Base-by-base conservation (phyloP, 2,888 invertebrate genomes). In the Caenorhabditis japonica region DNA sequence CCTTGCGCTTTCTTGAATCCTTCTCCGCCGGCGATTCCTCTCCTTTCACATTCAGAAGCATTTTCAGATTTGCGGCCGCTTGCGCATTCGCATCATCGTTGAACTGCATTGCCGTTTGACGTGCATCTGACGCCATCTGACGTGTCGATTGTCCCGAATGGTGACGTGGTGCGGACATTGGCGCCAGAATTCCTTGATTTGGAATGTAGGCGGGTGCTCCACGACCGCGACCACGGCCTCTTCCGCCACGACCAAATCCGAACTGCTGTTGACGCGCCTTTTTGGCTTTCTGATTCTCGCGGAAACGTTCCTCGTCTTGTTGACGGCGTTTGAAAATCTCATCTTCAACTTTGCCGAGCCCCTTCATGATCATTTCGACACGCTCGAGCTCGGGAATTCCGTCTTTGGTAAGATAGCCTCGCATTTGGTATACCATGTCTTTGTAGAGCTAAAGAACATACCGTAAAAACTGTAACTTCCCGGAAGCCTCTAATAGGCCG, bases 271-370 rank as follows among this genome's bases (percentile, higher is more conserved):
- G 84, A 81, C 84, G 83, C 71, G 88, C 80, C 82, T 89, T 89
- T 79, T 89, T 89, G 13, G 88, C 87, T 83, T 92, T 93, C 75
- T 93, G 92, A 13, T 93, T 90, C 58, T 59, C 72, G 33, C 74
- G 69, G 64, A 73, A 81, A 17, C 75, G 43, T 49, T 78, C 79
- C 36, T 83, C 83, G 38, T 77, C 59, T 64, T 82, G 75, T 69
- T 79, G 94, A 21, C 99, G 90, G 52, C 92, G 92, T 88, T 93
- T 93, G 89, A 99, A 99, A 87, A 99, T 99, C 90, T 95, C 93
- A 90, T 99, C 97, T 88, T 99, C 99, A 30, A 92, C 92, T 88
- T 92, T 92, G 0, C 97, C 99, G 49, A 99, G 90, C 87, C 97
- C 94, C 81, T 52, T 91, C 92, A 99, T 92, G 59, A 99, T 97